phyloP scores from a whole-genome alignment of 2,888 invertebrate species.

The Parnassius mnemosyne region DNA sequence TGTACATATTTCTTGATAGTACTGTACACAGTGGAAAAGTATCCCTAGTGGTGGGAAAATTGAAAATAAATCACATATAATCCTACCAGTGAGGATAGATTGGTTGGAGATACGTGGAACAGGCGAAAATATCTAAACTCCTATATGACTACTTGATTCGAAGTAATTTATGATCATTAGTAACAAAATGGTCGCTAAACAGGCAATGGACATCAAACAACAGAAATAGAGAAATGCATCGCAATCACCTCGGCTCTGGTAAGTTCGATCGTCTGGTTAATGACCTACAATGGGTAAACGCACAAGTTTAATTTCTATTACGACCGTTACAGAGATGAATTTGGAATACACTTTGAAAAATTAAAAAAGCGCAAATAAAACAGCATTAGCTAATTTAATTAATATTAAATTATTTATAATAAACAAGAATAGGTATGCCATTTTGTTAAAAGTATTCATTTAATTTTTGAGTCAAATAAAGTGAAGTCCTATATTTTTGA shows the following conservation, averaged over 20 bases:
- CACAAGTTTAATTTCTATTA: slow-evolving; percentile 27
- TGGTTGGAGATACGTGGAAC: too few species aligned
- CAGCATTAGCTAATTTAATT: background rate
- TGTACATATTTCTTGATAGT: too few species aligned
- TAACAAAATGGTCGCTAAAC: slow-evolving; percentile 11
- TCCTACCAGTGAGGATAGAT: too few species aligned
- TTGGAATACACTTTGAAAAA: background rate
- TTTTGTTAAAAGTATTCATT: too few species aligned
- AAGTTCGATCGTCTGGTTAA: slow-evolving; percentile 50
- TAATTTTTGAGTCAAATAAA: too few species aligned
- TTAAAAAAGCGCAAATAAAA: background rate
- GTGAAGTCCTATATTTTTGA: background rate
- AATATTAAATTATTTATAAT: too few species aligned
- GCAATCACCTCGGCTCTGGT: slow-evolving; percentile 49
- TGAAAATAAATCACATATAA: too few species aligned
- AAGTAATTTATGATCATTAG: slow-evolving; percentile 10
- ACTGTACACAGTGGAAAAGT: too few species aligned
- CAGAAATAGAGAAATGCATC: slow-evolving; percentile 27
- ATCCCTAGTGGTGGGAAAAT: too few species aligned
- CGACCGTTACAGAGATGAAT: slow-evolving; percentile 24
- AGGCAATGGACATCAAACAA: slow-evolving; percentile 24
- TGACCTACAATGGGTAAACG: slow-evolving; percentile 58
- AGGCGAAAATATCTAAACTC: background rate
- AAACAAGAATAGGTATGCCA: too few species aligned
- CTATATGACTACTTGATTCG: background rate